A percentile compares a stretch with the other conserved stretches of the same genome.
These are phyloP conservation scores for Donacobius atricapilla DNA, from an alignment of 2,113 vertebrate species.

Conservation along the genomic window DNA sequence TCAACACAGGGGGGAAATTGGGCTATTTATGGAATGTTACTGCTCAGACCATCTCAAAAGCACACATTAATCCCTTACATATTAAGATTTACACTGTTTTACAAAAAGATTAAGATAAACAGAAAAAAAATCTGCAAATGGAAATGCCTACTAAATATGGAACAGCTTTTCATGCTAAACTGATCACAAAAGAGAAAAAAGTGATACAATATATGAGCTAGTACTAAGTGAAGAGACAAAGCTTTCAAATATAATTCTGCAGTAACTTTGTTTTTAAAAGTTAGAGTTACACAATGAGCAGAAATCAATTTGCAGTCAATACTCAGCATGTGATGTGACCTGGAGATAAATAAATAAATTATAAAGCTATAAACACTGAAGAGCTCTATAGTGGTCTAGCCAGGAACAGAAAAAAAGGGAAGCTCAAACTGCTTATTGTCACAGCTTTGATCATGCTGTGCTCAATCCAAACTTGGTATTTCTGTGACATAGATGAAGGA, in stretches of 20 bases:
- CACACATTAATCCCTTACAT: background rate
- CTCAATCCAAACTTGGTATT: background rate
- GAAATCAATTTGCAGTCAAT: background rate
- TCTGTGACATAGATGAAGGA: background rate
- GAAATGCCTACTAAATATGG: background rate
- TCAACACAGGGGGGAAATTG: conserved; percentile 12
- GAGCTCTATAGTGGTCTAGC: background rate
- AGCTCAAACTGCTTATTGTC: background rate
- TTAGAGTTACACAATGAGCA: background rate
- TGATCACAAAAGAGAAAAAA: background rate
- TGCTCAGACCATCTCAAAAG: conserved; percentile 15
- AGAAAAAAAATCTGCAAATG: background rate
- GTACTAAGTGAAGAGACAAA: background rate
- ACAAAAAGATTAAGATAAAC: background rate
- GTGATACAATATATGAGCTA: background rate
- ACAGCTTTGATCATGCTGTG: background rate
- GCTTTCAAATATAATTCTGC: background rate
- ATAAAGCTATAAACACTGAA: background rate
- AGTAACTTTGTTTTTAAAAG: background rate
- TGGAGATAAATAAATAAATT: background rate
- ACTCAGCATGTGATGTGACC: background rate
- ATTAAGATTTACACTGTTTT: background rate
- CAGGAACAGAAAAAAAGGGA: background rate
- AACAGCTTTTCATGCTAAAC: background rate
- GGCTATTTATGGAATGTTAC: conserved; percentile 45